Percentiles rank a stretch among this genome's conserved stretches.
Evolutionary conservation across 1,140 invertebrate genomes (phyloP).

Genomic region (Uloborus diversus): DNA sequence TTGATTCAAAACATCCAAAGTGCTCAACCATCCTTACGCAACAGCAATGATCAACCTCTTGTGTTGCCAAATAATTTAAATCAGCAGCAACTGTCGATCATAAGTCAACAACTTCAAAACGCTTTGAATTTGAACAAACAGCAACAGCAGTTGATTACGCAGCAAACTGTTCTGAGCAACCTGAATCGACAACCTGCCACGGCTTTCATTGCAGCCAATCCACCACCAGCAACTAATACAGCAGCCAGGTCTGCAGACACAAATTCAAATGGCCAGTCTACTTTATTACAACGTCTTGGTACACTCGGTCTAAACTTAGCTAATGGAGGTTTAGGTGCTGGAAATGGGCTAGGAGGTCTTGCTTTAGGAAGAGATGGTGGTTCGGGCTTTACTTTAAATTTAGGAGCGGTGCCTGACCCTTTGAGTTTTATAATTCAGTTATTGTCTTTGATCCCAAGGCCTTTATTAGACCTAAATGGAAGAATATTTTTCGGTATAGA

Average conservation of each 20-base stretch:
- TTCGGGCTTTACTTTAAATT: conserved; percentile 14
- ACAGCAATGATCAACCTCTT: neutral
- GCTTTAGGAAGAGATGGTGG: neutral
- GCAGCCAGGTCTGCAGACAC: conserved; percentile 3
- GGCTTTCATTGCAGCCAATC: conserved; percentile 11
- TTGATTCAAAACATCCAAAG: neutral
- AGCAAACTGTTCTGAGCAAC: neutral
- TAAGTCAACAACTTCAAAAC: neutral
- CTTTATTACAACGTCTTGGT: neutral
- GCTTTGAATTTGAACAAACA: neutral
- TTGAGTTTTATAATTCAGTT: conserved; percentile 11
- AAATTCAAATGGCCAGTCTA: neutral
- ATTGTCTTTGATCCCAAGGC: conserved; percentile 38
- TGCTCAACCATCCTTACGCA: neutral
- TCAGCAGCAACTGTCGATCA: neutral
- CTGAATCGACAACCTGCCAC: neutral
- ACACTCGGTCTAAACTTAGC: conserved; percentile 1
- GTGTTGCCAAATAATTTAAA: neutral
- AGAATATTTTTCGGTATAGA: conserved; percentile 48
- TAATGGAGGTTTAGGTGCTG: neutral
- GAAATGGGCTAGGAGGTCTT: neutral
- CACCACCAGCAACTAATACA: neutral
- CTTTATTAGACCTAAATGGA: conserved; percentile 35
- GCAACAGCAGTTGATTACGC: neutral
- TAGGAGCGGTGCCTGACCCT: conserved; percentile 40